Percentiles rank a stretch among this genome's conserved stretches.
These are phyloP conservation scores for Centropyge bicolor DNA, from an alignment of 2,797 vertebrate species.

Conservation along the genomic window DNA sequence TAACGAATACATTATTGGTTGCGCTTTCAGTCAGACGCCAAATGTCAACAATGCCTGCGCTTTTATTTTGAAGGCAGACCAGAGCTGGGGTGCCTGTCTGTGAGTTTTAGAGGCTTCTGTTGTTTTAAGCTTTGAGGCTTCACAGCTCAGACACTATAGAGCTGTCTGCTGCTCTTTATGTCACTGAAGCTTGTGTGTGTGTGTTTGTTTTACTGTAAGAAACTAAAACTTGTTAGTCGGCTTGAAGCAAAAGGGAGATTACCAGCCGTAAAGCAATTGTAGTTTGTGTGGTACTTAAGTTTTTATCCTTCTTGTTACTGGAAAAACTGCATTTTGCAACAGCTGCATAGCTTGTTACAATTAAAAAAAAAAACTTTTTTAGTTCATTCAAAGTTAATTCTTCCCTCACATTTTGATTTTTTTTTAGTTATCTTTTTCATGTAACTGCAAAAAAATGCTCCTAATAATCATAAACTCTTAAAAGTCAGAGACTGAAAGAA, in stretches of 20 bases:
- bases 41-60: constrained; percentile 5
- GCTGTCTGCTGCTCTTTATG: constrained; percentile 50
- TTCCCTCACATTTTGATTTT: background rate
- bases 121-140: constrained; percentile 59
- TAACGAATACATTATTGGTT: background rate
- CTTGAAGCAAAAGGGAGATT: constrained; percentile 7
- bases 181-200: constrained; percentile 27
- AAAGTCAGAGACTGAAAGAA: background rate
- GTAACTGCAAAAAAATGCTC: background rate
- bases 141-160: constrained; percentile 61
- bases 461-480: background rate
- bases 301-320: background rate
- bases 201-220: constrained; percentile 20
- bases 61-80: constrained; percentile 64
- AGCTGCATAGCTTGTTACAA: background rate
- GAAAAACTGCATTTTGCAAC: background rate
- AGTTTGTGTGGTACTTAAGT: background rate
- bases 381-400: too few species aligned
- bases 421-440: background rate
- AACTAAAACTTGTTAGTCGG: constrained; percentile 41
- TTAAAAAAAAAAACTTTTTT: too few species aligned
- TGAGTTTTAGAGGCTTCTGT: constrained; percentile 60
- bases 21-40: background rate
- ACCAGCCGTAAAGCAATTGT: background rate
- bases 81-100: constrained; percentile 11